Evolutionary conservation across 1,140 invertebrate genomes (phyloP), one percentile per base, ranked within the genome.

Genomic region (Spodoptera litura): DNA sequence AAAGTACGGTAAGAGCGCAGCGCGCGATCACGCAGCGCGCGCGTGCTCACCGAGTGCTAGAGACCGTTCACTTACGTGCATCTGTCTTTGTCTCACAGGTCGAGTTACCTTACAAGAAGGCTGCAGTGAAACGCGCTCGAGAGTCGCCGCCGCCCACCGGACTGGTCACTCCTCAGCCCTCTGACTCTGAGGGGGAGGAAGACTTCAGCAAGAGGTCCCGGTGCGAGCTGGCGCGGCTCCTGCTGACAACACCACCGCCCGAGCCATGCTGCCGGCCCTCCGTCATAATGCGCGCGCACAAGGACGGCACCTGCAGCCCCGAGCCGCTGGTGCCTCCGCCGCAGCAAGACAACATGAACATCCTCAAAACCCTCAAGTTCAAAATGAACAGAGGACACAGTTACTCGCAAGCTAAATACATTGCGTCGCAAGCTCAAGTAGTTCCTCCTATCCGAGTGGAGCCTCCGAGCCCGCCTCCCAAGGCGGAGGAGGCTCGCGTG

Each of bases 261-360:
- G 93, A 95, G 87, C 90, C 92, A 76, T 86, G 88, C 81, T 74
- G 78, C 56, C 81, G 90, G 20, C 91, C 93, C 71, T 95, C 94
- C 4, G 97, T 98, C 74, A 98, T 98, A 80, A 98, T 98, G 97
- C 96, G 96, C 74, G 97, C 97, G 0, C 96, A 97, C 85, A 96
- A 96, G 72, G 96, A 97, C 85, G 97, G 97, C 49, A 96, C 96
- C 51, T 97, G 96, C 92, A 96, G 95, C 73, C 96, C 96, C 70
- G 95, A 95, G 78, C 92, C 89, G 49, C 85, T 90, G 66, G 82
- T 85, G 31, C 87, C 85, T 25, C 82, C 78, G 44, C 75, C 85
- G 44, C 44, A 87, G 80, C 79, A 89, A 86, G 83, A 95, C 81
- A 97, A 97, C 87, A 85, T 95, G 82, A 97, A 97, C 89, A 96